These are phyloP conservation scores for Trichechus manatus DNA, from an alignment of 2,113 vertebrate genomes.

Conservation along the genomic window DNA sequence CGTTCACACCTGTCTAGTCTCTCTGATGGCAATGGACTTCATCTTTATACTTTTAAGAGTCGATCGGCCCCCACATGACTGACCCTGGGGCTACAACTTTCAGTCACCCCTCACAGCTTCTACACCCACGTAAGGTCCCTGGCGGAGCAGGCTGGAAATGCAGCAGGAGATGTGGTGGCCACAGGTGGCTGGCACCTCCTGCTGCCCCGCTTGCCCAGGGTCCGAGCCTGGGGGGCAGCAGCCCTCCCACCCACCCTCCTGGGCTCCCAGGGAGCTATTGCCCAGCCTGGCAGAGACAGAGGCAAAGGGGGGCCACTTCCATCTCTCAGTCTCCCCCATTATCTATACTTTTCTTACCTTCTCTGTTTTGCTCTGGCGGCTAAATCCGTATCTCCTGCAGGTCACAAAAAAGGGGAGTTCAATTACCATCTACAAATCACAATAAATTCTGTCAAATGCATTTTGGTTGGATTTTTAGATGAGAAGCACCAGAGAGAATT, in stretches of 20 bases:
- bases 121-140: not conserved
- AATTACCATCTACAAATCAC: slow-evolving; percentile 61
- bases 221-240: not conserved
- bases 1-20: not conserved
- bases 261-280: not conserved
- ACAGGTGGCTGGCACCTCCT: not conserved
- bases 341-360: slow-evolving; percentile 89
- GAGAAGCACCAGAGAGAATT: not conserved
- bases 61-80: rapidly evolving
- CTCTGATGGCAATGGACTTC: not conserved
- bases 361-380: slow-evolving; percentile 92
- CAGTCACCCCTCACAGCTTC: not conserved
- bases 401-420: slow-evolving; percentile 46
- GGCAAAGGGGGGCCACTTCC: not conserved
- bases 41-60: not conserved
- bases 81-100: not conserved
- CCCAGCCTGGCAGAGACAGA: not conserved
- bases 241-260: not conserved
- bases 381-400: slow-evolving; percentile 94
- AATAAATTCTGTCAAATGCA: slow-evolving; percentile 9
- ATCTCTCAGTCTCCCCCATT: not conserved
- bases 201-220: not conserved
- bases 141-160: not conserved
- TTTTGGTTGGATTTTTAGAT: slow-evolving; percentile 57
- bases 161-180: not conserved